Base-by-base conservation (phyloP, 2,113 vertebrate species). In the Cygnus buccinator region DNA sequence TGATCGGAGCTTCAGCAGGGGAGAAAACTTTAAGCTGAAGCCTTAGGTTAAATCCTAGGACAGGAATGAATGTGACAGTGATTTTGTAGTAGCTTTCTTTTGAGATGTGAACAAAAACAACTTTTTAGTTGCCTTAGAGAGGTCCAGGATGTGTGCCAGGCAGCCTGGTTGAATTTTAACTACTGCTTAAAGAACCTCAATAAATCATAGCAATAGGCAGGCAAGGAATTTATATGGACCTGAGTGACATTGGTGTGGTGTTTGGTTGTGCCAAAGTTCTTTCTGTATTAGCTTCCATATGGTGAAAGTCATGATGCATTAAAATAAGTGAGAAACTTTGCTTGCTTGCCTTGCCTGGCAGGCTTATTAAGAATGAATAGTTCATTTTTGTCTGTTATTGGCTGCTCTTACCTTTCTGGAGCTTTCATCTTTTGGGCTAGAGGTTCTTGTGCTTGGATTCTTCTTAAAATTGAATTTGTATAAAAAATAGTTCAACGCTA, bases 81-180 rank as follows among this genome's bases (percentile, higher is more conserved):
- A 41, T 90, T 82, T 26, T 79, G 44, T 46, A 13, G 41, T 31
- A 67, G 62, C 55, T 75, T 90, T 29, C 43, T 76, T 76, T 39
- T 76, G 35, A 62, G 46, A 50, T 33, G 39, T 87, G 90, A 87
- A 85, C 50, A 70, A 88, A 62, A 83, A 33, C 54, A 82, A 41
- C 50, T 61, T 87, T 21, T 54, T 20, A 68, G 57, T 62, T 43
- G 21, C 33, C 62, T 82, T 70, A n/a, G 28, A 84, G 58, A 41
- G 33, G 13, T 44, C 14, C 44, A 73, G 90, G 29, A 70, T 54
- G 13, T 72, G 31, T 88, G 74, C 54, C 35, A 75, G 39, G 71
- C 33, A 48, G 55, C 33, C 50, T 89, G 41, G 15, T 8, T 87
- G 72, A 85, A 93, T 94, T 91, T 85, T 95, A 84, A 90, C 50